Evolutionary conservation across 2,797 vertebrate genomes (phyloP).

Genomic region (Taeniopygia guttata): DNA sequence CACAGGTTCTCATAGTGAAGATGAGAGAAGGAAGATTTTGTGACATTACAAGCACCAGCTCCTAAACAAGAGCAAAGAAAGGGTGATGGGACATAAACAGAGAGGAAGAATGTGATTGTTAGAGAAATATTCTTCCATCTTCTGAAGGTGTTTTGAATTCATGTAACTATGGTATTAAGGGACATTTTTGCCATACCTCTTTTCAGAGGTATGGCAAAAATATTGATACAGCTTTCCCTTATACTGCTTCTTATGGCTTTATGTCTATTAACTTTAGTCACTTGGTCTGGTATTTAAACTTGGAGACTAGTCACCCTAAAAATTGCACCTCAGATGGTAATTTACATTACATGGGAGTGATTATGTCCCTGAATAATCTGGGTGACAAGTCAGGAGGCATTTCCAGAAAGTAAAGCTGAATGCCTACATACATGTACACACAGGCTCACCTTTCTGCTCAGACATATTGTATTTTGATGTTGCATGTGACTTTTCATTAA

Average conservation of each 20-base stretch:
- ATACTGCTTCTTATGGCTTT: not conserved
- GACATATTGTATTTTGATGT: accelerated
- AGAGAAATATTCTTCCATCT: not conserved
- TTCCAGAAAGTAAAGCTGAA: not conserved
- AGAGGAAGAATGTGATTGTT: not conserved
- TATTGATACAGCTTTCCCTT: not conserved
- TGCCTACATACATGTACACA: not conserved
- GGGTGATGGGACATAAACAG: not conserved
- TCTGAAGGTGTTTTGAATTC: not conserved
- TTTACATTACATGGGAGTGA: not conserved
- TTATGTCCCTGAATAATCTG: not conserved
- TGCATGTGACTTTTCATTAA: not conserved
- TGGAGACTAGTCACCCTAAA: not conserved
- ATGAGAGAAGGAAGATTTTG: not conserved
- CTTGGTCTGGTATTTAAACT: not conserved
- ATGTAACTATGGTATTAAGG: not conserved
- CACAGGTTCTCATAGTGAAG: not conserved
- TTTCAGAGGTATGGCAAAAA: not conserved
- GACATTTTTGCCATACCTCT: not conserved
- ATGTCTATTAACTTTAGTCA: not conserved
- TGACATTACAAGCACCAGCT: not conserved
- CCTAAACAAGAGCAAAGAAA: not conserved
- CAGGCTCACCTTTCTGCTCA: not conserved
- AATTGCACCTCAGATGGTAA: not conserved
- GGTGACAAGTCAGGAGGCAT: not conserved